A percentile compares a stretch with the other conserved stretches of the same genome.
Evolutionary conservation across 2,113 vertebrate genomes (phyloP).

Genomic region (Archilochus colubris): DNA sequence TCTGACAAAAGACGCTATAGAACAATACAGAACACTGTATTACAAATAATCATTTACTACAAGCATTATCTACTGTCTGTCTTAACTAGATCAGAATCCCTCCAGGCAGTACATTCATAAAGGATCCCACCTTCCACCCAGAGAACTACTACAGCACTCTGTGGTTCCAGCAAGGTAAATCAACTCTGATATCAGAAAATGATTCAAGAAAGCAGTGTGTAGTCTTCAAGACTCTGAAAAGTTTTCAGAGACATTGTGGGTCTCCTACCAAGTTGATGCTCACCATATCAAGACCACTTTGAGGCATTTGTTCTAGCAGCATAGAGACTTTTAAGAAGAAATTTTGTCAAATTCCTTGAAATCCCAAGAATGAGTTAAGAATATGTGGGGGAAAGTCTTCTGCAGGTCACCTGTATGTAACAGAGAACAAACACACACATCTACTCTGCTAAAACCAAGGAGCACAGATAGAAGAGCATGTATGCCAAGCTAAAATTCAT

Average conservation of each 20-base stretch:
- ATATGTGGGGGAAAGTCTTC: neutral
- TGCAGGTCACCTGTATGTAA: neutral
- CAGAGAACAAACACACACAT: accelerated
- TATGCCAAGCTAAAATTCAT: neutral
- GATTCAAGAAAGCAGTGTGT: neutral
- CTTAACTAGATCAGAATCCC: neutral
- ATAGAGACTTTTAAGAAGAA: neutral
- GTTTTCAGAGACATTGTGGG: neutral
- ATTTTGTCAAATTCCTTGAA: neutral
- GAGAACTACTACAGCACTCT: neutral
- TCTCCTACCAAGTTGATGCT: neutral
- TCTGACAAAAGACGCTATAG: neutral
- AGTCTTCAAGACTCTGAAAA: neutral
- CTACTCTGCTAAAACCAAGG: neutral
- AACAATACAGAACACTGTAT: neutral
- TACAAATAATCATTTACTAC: neutral
- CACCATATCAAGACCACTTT: neutral
- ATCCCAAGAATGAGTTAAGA: neutral
- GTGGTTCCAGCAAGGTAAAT: neutral
- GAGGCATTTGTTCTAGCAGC: neutral
- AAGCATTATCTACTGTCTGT: neutral
- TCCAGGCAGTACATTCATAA: neutral
- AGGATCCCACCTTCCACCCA: neutral
- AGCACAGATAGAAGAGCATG: neutral
- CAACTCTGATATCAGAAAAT: neutral